Evolutionary conservation across 53 echinoderm and acorn worm species (phyloP).

Genomic region (Holothuria scabra): DNA sequence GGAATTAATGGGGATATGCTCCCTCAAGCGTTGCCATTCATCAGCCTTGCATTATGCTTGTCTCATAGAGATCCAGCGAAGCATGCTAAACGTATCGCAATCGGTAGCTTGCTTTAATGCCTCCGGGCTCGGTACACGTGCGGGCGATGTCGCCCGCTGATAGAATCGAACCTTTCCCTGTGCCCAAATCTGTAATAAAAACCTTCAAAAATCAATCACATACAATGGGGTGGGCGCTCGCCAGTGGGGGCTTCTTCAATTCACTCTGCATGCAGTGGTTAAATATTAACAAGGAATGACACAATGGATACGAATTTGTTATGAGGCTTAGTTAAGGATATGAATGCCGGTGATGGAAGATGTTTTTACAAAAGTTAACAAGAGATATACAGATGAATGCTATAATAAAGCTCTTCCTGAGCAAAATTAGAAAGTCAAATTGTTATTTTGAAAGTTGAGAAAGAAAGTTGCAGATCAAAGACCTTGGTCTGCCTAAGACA

Average conservation of each 20-base stretch:
- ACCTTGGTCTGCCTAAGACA: too few relatives aligned
- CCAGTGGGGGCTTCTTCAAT: neutral
- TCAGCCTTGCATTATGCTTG: slow-evolving; percentile 9
- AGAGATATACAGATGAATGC: neutral
- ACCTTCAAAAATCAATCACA: slow-evolving; percentile 14
- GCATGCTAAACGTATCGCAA: slow-evolving; percentile 7
- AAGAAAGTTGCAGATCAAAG: too few relatives aligned
- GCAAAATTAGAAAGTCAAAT: slow-evolving; percentile 8
- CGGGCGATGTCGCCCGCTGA: slow-evolving; percentile 16
- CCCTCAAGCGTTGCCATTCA: neutral
- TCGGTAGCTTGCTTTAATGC: neutral
- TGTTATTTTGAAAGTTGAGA: neutral
- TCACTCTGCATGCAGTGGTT: neutral
- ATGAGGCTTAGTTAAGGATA: slow-evolving; percentile 15
- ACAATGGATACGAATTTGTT: slow-evolving; percentile 18
- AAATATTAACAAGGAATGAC: slow-evolving; percentile 17
- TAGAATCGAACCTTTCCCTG: neutral
- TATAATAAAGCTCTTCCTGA: neutral
- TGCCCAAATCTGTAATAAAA: slow-evolving; percentile 23
- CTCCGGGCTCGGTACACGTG: slow-evolving; percentile 22
- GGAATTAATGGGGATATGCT: too few relatives aligned
- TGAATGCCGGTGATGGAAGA: neutral
- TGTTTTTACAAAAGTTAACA: slow-evolving; percentile 35
- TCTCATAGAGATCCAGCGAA: slow-evolving; percentile 1
- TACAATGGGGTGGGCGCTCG: neutral